Conservation (phyloP, 92 coral and sea anemone species). For the Zoanthus gigantus region DNA sequence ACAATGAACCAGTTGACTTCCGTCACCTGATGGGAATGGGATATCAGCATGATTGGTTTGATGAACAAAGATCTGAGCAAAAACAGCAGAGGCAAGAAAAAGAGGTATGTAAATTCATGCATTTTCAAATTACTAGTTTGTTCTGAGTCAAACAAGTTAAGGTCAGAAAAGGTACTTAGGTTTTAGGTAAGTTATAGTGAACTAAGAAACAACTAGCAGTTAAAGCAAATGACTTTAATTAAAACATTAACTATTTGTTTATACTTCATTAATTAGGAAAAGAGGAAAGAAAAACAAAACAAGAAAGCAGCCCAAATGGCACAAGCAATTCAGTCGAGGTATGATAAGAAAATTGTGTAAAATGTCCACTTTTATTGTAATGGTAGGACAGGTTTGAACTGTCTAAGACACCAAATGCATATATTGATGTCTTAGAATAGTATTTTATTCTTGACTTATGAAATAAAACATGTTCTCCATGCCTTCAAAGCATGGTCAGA, state of each 20-base stretch:
- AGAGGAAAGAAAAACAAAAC: constrained; percentile 60
- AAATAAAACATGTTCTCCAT: no score
- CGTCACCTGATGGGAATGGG: constrained; percentile 86
- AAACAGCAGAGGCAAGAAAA: constrained; percentile 65
- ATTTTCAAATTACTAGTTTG: no score
- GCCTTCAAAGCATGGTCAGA: no score
- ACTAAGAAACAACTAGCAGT: neutral
- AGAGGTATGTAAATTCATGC: constrained; percentile 44
- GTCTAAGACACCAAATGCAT: no score
- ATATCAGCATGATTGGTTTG: constrained; percentile 89
- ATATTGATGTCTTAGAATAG: no score
- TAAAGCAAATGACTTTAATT: neutral
- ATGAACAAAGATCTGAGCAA: constrained; percentile 69
- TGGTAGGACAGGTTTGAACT: no score
- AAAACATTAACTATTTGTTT: neutral
- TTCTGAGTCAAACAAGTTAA: no score
- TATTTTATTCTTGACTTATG: no score
- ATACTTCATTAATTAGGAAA: constrained; percentile 46
- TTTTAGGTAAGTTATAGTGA: no score
- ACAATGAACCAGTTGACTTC: constrained; percentile 75
- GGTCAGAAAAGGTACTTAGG: no score
- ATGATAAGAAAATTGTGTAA: neutral
- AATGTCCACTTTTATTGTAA: no score
- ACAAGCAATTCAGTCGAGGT: constrained; percentile 74
- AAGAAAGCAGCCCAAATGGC: constrained; percentile 66